Evolutionary conservation across 2,113 vertebrate genomes (phyloP).

Genomic region (Collichthys lucidus): DNA sequence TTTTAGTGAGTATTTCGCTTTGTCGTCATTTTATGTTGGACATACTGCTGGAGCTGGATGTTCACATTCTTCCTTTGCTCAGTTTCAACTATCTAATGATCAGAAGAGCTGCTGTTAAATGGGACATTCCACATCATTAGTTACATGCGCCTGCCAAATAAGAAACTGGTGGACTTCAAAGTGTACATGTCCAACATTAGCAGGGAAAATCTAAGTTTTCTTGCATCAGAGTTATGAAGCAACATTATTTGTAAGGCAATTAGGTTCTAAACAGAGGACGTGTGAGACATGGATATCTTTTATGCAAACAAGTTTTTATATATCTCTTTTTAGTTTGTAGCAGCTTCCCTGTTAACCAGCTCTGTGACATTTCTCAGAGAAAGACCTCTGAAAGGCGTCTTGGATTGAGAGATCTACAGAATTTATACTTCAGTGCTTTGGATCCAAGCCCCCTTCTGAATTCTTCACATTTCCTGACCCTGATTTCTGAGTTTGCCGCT

Average conservation of each 20-base stretch:
- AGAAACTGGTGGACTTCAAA: background rate
- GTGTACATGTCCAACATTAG: background rate
- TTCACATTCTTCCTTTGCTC: background rate
- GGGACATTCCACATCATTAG: background rate
- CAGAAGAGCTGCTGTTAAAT: background rate
- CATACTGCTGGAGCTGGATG: background rate
- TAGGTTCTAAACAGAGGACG: background rate
- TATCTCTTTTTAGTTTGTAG: background rate
- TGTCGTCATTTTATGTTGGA: background rate
- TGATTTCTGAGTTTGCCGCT: conserved; percentile 74
- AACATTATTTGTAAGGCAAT: background rate
- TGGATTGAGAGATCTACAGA: conserved; percentile 41
- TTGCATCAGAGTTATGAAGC: background rate
- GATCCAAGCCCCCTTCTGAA: conserved; percentile 53
- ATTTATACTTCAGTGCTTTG: conserved; percentile 45
- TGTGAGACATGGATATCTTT: background rate
- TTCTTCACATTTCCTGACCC: conserved; percentile 77
- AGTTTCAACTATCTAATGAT: background rate
- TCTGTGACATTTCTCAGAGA: conserved; percentile 25
- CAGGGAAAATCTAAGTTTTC: background rate
- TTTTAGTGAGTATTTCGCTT: background rate
- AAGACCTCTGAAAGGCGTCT: conserved; percentile 10
- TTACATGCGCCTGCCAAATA: background rate
- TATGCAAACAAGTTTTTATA: background rate
- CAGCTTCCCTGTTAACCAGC: conserved; percentile 6